These are phyloP conservation scores for Copsychus sechellarum DNA, from an alignment of 2,113 vertebrate species.

Conservation along the genomic window DNA sequence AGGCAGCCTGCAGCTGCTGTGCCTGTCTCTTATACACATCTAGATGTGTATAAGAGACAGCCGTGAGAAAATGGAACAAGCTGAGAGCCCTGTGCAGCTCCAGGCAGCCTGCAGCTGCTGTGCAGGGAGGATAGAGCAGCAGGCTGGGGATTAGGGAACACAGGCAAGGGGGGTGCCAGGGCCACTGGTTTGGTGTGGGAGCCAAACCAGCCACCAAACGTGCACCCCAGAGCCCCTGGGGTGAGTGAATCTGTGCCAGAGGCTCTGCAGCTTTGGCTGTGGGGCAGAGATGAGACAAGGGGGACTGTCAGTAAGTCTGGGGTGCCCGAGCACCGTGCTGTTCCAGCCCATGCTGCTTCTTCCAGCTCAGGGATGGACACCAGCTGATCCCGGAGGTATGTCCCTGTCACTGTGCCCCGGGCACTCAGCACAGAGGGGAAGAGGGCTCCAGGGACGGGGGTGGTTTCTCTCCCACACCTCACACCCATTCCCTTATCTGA, in stretches of 20 bases:
- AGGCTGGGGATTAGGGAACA: background rate
- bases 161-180: background rate
- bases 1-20: background rate
- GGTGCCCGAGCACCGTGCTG: background rate
- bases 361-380: background rate
- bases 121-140: fast-evolving
- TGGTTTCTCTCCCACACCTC: background rate
- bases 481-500: background rate
- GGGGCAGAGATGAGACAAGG: background rate
- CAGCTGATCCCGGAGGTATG: background rate
- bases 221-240: background rate
- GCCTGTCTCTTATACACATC: no score
- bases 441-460: background rate
- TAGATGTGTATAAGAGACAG: no score
- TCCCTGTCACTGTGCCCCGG: background rate
- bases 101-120: background rate
- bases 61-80: fast-evolving
- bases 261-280: background rate
- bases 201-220: background rate
- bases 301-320: fast-evolving
- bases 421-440: background rate
- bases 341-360: fast-evolving
- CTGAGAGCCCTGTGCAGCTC: background rate
- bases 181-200: background rate
- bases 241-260: fast-evolving